Evolutionary conservation across 2,888 invertebrate species (phyloP), one percentile per base, ranked within the genome.

Genomic region (Entomobrya proxima): DNA sequence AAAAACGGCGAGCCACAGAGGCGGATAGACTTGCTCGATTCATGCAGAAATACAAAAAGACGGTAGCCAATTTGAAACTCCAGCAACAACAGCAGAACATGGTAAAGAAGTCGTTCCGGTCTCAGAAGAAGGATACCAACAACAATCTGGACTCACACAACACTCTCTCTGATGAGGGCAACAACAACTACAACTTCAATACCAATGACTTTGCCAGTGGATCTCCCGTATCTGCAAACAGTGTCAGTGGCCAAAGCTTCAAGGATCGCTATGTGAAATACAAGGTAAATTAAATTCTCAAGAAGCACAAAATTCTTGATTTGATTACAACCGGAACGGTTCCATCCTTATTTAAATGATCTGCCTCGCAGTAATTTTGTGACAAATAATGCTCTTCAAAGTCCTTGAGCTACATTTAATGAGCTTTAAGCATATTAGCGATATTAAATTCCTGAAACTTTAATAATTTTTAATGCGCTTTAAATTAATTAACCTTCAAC

Each of bases 1-100:
- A 72, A 78, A 86, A 61, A 75, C 84, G 86, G 72, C 67, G 75
- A 64, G 24, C 79, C 40, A 13, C 72, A 21, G 93, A 94, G 90
- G 92, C 93, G 15, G 94, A 94, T 90, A 92, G 94, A 74, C 92
- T 94, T 90, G 93, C 93, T 91, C 93, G 92, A 86, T 94, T 94
- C 91, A 93, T 94, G 93, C 93, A 92, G 91, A 95, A 95, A 91
- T 94, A 94, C 91, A 94, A 94, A 91, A 93, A 94, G 87, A 94
- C 94, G 24, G 92, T 94, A 88, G 93, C 94, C 90, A 94, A 93
- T 89, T 91, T 91, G 87, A 92, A 92, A 75, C 90, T 89, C 85
- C 75, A 85, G 82, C 75, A 86, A 78, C 88, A 87, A 64, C 84
- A 81, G 75, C 88, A 83, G 78, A 88, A 86, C 83, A 80, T 84